These are phyloP conservation scores for Opisthograptis luteolata DNA, from an alignment of 2,888 invertebrate species.

Conservation along the genomic window DNA sequence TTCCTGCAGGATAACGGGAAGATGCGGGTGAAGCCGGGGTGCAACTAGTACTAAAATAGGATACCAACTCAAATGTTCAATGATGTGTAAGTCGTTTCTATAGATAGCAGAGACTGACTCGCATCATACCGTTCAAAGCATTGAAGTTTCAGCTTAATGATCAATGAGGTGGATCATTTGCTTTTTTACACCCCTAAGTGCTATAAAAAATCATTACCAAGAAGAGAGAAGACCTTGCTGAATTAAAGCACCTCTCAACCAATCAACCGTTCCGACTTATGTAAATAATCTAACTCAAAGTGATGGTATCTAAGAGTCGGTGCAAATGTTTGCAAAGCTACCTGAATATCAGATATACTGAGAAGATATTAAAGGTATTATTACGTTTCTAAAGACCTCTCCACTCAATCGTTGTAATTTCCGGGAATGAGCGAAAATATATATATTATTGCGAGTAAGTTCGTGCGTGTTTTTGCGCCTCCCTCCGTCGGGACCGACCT, in stretches of 20 bases:
- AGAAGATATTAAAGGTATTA: constrained; percentile 68
- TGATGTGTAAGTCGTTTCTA: no score
- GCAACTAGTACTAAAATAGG: no score
- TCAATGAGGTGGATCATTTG: no score
- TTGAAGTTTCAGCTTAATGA: no score
- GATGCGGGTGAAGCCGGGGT: no score
- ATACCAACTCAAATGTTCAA: no score
- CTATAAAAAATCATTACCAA: no score
- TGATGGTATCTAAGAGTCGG: constrained; percentile 53
- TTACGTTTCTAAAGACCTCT: constrained; percentile 61
- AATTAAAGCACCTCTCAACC: not conserved
- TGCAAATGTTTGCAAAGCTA: constrained; percentile 62
- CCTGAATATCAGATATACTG: no score
- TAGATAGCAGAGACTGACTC: no score
- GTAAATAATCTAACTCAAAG: constrained; percentile 32
- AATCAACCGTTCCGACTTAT: not conserved
- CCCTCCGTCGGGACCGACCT: constrained; percentile 33
- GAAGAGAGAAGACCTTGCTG: not conserved
- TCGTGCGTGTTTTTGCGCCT: constrained; percentile 39
- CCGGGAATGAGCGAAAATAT: constrained; percentile 48
- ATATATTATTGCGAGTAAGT: constrained; percentile 44
- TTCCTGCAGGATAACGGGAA: no score
- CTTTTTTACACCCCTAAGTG: no score
- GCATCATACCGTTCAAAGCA: no score
- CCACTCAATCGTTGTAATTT: constrained; percentile 47